Evolutionary conservation across 2,113 vertebrate genomes (phyloP), one percentile per base, ranked within the genome.

Genomic region (Pogonocichla stellata): DNA sequence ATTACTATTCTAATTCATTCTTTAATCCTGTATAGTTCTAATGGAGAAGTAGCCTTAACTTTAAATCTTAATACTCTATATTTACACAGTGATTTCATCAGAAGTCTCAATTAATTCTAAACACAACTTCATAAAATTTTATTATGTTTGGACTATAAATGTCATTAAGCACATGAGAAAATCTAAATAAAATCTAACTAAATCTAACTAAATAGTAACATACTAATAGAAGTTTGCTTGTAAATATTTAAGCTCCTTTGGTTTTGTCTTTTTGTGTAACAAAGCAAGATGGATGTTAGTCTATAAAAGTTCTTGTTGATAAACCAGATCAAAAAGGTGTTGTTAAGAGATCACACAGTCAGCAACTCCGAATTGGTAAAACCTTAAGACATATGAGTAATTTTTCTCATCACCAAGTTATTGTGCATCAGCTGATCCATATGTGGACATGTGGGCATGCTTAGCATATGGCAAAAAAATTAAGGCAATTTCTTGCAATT

Each of bases 401-500:
- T 90, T 80, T 65, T 96, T 92, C 66, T 82, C 50, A 77, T 66
- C 71, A 80, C 18, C 78, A 89, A 82, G 40, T 81, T 89, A 81
- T 4, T 85, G 57, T 87, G 43, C 73, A 91, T 92, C 90, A 96
- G 70, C 79, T 90, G 81, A 77, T 96, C 75, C 34, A 65, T 57
- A 92, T 82, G 88, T 65, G 79, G 67, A 90, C 88, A 90, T 82
- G 90, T 93, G 79, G 82, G 92, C 79, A 96, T 7, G 26, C n/a
- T 56, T 81, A 82, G 58, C 94, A 97, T 83, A 93, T 83, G 94
- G 82, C 86, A 93, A 94, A 83, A 9, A 77, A 96, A 93, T 92
- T 72, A 80, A 77, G 67, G 80, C 50, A 90, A 80, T 88, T 82
- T 80, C 80, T 34, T 90, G 42, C 69, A 73, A 82, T 58, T 86